phyloP scores from a whole-genome alignment of 2,113 vertebrate genomes.

The Acrocephalus kingi region DNA sequence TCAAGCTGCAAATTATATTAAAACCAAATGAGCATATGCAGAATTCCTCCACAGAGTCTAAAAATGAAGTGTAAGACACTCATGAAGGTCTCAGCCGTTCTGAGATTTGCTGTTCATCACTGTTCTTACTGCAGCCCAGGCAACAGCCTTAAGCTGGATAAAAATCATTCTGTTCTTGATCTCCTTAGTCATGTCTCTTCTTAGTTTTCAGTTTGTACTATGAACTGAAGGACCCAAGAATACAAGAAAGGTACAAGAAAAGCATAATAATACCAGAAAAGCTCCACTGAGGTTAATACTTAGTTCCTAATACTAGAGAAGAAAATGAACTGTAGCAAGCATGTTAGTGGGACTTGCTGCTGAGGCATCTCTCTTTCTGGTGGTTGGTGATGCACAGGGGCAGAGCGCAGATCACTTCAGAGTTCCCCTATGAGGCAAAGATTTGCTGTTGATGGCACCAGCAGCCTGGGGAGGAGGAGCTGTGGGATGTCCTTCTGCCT shows the following conservation, averaged over 20 bases:
- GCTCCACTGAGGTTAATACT: neutral
- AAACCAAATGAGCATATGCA: neutral
- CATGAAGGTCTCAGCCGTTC: neutral
- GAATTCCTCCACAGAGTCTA: neutral
- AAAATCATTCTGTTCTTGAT: neutral
- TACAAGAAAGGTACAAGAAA: neutral
- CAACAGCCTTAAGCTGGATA: neutral
- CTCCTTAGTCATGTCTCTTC: neutral
- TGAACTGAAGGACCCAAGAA: neutral
- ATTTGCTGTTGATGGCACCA: neutral
- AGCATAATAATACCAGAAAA: neutral
- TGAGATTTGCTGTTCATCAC: neutral
- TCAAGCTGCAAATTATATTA: slow-evolving; percentile 18
- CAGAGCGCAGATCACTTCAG: neutral
- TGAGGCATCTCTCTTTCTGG: neutral
- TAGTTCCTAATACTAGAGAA: neutral
- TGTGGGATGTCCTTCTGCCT: neutral
- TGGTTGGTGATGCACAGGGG: neutral
- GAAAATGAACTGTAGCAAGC: neutral
- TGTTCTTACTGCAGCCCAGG: neutral
- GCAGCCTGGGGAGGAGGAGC: neutral
- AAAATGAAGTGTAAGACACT: neutral
- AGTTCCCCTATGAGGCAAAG: neutral
- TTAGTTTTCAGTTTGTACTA: neutral
- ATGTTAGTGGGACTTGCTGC: neutral